Evolutionary conservation across 37 sponge, comb jelly and placozoan species (phyloP), one percentile per base, ranked within the genome.

Genomic region (Eunapius fragilis): DNA sequence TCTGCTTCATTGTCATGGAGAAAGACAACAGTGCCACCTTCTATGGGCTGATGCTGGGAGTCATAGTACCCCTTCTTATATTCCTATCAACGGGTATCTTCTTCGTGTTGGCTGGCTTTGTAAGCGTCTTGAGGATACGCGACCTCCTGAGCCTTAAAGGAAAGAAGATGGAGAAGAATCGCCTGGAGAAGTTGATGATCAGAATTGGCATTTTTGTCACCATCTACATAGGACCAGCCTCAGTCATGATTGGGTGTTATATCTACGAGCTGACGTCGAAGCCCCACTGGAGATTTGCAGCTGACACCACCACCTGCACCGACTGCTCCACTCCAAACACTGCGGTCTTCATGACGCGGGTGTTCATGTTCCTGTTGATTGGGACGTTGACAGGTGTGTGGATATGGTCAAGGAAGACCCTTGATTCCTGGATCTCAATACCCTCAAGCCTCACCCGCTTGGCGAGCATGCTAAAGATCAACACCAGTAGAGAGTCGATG

Each of bases 351-450:
- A 79, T 87, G 81, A 85, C 87, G 2, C 58, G 94, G 31, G 67
- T 88, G 19, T 86, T 92, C 77, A 90, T 93, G 88, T 90, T 90
- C 69, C 84, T 96, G 5, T 1, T 96, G 13, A 88, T 93, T 25
- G 96, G 96, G 5, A 84, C 82, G 3, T 74, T 93, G 47, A 92
- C 88, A 27, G 94, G 96, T 6, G 81, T 87, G n/a, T 96, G 96
- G 96, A 96, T 96, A 3, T 96, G 96, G 96, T 96, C 96, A 19
- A 89, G 80, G 68, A 96, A 96, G 88, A 96, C 96, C 22, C 50
- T 93, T 11, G 11, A 75, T 4, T 88, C 93, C 5, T 96, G 96
- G 96, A 67, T 71, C 24, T 31, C 19, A 31, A 23, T 79, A 11
- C 80, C 79, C 0, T 10, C 32, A 24, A 86, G 49, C 26, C 36